Conservation (phyloP, 2,797 vertebrate genomes). For the Pseudocheirus occidentalis region DNA sequence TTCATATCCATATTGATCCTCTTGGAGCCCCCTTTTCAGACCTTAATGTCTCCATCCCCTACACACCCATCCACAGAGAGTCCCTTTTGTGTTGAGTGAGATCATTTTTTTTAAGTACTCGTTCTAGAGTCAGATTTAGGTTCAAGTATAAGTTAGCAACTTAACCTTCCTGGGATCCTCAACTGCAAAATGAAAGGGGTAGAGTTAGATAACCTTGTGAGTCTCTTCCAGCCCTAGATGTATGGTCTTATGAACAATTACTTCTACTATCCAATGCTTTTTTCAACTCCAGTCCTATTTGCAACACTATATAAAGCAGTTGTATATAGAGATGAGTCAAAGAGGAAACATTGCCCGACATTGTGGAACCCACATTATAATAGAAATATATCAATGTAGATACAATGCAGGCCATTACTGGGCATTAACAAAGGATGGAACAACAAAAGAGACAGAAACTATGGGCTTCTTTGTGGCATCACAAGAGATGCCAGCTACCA, state of each 20-base stretch:
- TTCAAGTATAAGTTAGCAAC: background rate
- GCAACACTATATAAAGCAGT: background rate
- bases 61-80: background rate
- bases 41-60: background rate
- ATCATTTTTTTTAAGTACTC: background rate
- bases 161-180: background rate
- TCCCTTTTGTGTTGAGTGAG: background rate
- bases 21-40: background rate
- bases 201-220: background rate
- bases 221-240: background rate
- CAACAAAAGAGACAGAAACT: background rate
- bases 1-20: background rate
- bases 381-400: background rate
- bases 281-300: background rate
- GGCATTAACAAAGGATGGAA: background rate
- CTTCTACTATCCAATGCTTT: background rate
- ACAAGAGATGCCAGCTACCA: background rate
- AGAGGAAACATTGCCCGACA: background rate
- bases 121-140: background rate
- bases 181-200: background rate
- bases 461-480: background rate
- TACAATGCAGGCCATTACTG: too few species aligned
- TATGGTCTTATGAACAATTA: background rate
- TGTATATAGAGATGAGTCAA: background rate
- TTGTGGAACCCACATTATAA: background rate